These are phyloP conservation scores for Caerostris extrusa DNA, from an alignment of 1,140 invertebrate species.

Conservation along the genomic window DNA sequence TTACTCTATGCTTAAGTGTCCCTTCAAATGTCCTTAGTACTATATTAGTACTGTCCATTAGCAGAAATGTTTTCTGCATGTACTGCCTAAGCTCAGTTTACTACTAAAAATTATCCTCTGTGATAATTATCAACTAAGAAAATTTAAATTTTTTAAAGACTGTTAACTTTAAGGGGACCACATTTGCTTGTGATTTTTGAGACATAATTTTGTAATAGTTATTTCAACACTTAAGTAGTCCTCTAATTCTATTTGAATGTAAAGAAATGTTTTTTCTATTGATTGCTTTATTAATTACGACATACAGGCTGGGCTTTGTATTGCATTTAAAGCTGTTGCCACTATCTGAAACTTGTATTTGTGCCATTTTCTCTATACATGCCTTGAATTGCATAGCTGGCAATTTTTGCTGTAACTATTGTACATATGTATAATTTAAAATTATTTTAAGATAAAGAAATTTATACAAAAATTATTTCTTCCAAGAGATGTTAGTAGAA, in stretches of 20 bases:
- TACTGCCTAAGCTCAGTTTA: slow-evolving; percentile 38
- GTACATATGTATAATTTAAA: slow-evolving; percentile 61
- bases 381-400: slow-evolving; percentile 36
- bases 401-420: slow-evolving; percentile 53
- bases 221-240: slow-evolving; percentile 3
- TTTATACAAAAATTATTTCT: slow-evolving; percentile 5
- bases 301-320: slow-evolving; percentile 4
- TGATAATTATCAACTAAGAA: slow-evolving; percentile 37
- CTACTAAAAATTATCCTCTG: slow-evolving; percentile 51
- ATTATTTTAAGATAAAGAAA: slow-evolving; percentile 35
- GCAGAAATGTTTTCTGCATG: slow-evolving; percentile 20
- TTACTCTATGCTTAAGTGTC: slow-evolving; percentile 30
- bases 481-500: slow-evolving; percentile 12
- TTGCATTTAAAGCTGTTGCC: slow-evolving; percentile 56
- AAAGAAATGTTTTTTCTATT: not conserved
- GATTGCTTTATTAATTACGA: not conserved
- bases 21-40: not conserved
- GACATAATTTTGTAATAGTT: not conserved
- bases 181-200: slow-evolving; percentile 37
- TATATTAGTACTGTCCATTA: slow-evolving; percentile 1
- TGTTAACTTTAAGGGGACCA: slow-evolving; percentile 18
- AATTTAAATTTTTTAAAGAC: slow-evolving; percentile 34
- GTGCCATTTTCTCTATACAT: slow-evolving; percentile 30
- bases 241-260: not conserved
- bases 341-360: slow-evolving; percentile 24